Conservation (phyloP, 2,888 invertebrate species). For the Hoplodrina ambigua region DNA sequence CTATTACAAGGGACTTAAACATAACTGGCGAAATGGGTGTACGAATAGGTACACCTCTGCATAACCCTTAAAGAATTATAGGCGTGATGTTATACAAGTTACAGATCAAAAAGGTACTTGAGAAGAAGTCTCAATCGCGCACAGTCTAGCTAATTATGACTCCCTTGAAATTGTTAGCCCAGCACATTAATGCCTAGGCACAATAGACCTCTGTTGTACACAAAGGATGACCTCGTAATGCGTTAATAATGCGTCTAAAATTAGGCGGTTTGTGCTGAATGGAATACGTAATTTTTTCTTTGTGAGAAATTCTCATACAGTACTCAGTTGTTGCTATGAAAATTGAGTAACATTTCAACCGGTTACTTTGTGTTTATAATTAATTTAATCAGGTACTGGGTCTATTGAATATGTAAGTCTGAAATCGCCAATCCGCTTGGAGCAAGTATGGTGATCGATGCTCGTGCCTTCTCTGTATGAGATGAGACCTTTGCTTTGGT, state of each 20-base stretch:
- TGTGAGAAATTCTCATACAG: slow-evolving; percentile 66
- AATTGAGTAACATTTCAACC: slow-evolving; percentile 21
- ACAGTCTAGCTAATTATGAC: slow-evolving; percentile 68
- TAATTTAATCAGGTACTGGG: no score
- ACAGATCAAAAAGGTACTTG: slow-evolving; percentile 17
- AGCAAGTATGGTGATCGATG: no score
- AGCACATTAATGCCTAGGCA: slow-evolving; percentile 71
- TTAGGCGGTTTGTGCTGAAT: slow-evolving; percentile 74
- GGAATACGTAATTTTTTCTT: slow-evolving; percentile 78
- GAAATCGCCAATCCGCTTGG: no score
- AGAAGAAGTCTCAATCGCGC: slow-evolving; percentile 40
- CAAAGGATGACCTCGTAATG: slow-evolving; percentile 84
- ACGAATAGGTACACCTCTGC: no score
- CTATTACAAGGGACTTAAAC: no score
- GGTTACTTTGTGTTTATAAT: neutral
- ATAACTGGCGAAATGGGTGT: no score
- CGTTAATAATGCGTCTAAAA: slow-evolving; percentile 79
- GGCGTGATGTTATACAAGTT: neutral
- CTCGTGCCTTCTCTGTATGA: no score
- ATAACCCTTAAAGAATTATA: no score
- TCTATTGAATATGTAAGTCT: no score
- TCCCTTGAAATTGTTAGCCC: slow-evolving; percentile 71
- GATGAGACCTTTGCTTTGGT: no score
- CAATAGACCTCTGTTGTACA: slow-evolving; percentile 64
- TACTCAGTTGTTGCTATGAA: neutral